A percentile compares a stretch with the other conserved stretches of the same genome.
Conservation (phyloP, 37 sponge, comb jelly and placozoan species). For the Spongilla lacustris region DNA sequence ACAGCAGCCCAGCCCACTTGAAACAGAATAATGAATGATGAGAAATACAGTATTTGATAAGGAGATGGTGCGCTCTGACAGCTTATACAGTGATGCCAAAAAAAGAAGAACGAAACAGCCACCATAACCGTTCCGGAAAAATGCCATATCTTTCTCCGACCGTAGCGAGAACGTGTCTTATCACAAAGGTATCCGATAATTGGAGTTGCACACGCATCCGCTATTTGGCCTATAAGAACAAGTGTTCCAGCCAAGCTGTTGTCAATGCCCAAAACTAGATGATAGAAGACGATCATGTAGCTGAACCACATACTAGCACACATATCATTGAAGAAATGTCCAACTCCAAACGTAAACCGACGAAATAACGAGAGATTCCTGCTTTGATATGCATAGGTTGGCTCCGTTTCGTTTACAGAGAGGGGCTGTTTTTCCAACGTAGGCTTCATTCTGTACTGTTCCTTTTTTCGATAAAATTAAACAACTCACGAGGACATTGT, state of each 20-base stretch:
- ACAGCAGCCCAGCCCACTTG: conserved; percentile 98
- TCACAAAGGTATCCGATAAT: conserved; percentile 89
- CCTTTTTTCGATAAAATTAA: too few relatives aligned
- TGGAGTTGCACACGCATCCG: conserved; percentile 89
- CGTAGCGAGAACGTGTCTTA: conserved; percentile 71
- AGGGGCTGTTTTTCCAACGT: not conserved
- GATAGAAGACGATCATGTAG: conserved; percentile 90
- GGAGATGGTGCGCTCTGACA: conserved; percentile 49
- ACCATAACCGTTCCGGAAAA: conserved; percentile 84
- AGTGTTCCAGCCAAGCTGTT: conserved; percentile 84
- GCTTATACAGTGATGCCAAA: conserved; percentile 83
- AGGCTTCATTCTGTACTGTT: too few relatives aligned
- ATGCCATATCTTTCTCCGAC: conserved; percentile 95
- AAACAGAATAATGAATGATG: conserved; percentile 84
- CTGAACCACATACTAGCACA: conserved; percentile 98
- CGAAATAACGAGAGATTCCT: conserved; percentile 21
- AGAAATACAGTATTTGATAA: conserved; percentile 67
- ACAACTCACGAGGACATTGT: not conserved
- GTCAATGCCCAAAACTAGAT: conserved; percentile 62
- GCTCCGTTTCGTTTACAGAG: not conserved
- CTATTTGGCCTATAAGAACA: conserved; percentile 92
- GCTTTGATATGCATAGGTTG: not conserved
- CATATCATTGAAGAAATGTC: conserved; percentile 97
- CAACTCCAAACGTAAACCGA: conserved; percentile 80
- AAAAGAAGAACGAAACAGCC: conserved; percentile 82